Evolutionary conservation across 2,888 invertebrate genomes (phyloP).

Genomic region (Agonum fuliginosum): DNA sequence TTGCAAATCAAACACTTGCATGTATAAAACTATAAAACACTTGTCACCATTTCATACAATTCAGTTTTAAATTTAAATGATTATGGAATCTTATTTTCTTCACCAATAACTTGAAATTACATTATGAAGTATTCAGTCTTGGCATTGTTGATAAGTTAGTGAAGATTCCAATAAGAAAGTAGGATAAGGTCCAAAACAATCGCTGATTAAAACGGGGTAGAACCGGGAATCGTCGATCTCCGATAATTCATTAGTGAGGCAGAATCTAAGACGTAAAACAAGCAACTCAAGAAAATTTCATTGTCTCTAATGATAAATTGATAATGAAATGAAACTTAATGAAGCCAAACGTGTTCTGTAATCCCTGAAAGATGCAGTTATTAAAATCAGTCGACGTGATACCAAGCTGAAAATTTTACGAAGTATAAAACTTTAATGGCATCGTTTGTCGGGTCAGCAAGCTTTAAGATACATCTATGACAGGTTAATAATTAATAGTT

Average conservation of each 20-base stretch:
- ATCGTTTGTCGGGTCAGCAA: conserved; percentile 59
- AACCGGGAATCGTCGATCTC: too few species aligned
- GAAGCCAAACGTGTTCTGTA: conserved; percentile 48
- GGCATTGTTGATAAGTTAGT: too few species aligned
- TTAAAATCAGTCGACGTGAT: conserved; percentile 55
- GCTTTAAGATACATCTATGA: conserved; percentile 59
- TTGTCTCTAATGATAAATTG: conserved; percentile 57
- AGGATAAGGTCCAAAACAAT: conserved; percentile 28
- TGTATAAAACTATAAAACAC: too few species aligned
- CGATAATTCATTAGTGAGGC: conserved; percentile 33
- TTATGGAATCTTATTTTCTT: too few species aligned
- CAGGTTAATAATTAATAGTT: conserved; percentile 60
- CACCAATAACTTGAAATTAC: too few species aligned
- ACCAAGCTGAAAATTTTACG: conserved; percentile 53
- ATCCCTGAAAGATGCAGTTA: conserved; percentile 54
- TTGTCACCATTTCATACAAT: too few species aligned
- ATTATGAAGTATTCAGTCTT: too few species aligned
- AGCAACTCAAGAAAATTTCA: conserved; percentile 41
- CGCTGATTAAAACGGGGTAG: conserved; percentile 15
- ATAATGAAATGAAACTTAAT: conserved; percentile 56
- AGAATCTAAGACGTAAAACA: conserved; percentile 44
- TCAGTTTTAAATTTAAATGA: too few species aligned
- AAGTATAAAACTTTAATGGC: conserved; percentile 58
- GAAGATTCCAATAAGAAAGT: too few species aligned
- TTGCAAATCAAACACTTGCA: too few species aligned